A percentile compares a stretch with the other conserved stretches of the same genome.
These are phyloP conservation scores for Porites australiensis DNA, from an alignment of 64 coral and sea anemone species.

Conservation along the genomic window DNA sequence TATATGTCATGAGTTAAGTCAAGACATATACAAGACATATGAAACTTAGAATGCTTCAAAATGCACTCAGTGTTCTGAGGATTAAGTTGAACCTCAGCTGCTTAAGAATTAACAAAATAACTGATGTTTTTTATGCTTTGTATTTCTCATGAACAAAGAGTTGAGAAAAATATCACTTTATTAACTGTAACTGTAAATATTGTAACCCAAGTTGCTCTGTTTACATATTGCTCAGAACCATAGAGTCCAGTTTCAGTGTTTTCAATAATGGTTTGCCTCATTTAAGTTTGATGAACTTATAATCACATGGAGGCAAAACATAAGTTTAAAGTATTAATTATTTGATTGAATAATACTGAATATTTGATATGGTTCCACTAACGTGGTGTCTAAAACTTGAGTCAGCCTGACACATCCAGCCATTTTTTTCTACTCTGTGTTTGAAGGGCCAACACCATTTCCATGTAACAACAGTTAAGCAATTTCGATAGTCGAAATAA, in stretches of 20 bases:
- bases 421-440: not conserved
- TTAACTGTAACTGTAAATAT: constrained; percentile 5
- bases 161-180: not conserved
- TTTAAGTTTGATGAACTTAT: too few relatives aligned
- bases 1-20: too few relatives aligned
- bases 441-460: not conserved
- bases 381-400: too few relatives aligned
- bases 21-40: too few relatives aligned
- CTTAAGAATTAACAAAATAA: not conserved
- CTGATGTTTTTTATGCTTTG: not conserved
- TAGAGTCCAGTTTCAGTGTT: constrained; percentile 17
- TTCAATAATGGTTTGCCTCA: not conserved
- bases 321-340: too few relatives aligned
- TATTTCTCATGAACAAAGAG: not conserved
- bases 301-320: too few relatives aligned
- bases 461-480: constrained; percentile 3
- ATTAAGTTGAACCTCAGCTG: not conserved
- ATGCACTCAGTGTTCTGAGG: not conserved
- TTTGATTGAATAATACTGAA: too few relatives aligned
- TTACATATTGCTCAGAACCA: not conserved
- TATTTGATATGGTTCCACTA: too few relatives aligned
- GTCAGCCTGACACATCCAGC: not conserved
- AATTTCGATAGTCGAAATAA: constrained; percentile 20
- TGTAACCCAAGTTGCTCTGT: not conserved
- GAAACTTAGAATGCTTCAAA: too few relatives aligned